Evolutionary conservation across 2,113 vertebrate genomes (phyloP), one percentile per base, ranked within the genome.

Genomic region (Caranx ignobilis): DNA sequence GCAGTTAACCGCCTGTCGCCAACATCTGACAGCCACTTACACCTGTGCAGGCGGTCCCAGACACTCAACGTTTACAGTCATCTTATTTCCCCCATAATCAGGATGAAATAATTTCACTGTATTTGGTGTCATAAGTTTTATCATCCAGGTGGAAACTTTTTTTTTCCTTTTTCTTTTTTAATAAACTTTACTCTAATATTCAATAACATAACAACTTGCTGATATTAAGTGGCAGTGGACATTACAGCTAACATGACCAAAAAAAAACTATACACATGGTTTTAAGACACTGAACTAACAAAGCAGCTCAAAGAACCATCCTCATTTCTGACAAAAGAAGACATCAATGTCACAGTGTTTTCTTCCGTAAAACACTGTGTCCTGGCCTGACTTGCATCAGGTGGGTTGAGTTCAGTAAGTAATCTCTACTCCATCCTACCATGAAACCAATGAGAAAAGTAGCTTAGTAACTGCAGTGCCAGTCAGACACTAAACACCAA

Each of bases 21-120:
- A 76, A 77, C 89, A 87, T 73, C 82, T 90, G 82, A 93, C 71
- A 85, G 84, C 71, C 67, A 15, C 61, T 73, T 60, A 74, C 84
- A 81, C 81, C 84, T 87, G 85, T 41, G 82, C 76, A 64, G 71
- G 4, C 13, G 59, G 43, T 62, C 66, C 80, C 75, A 81, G 71
- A 55, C 82, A 43, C 76, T 67, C 5, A 11, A 11, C 31, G 13
- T 68, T 31, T 45, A 5, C 13, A 21, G 2, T 5, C 54, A 32
- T 43, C 18, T 52, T 61, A 47, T 61, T 83, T 77, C 65, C 31
- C 31, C 71, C 1, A 12, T 56, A 34, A 52, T 52, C 32, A 37
- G 39, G 21, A 67, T 35, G 4, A 48, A 19, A 35, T 2, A 6
- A 41, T 26, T 19, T 60, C 21, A 16, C 13, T n/a, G 1, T 61